Evolutionary conservation across 2,888 invertebrate species (phyloP), one percentile per base, ranked within the genome.

Genomic region (Salpingus planirostris): DNA sequence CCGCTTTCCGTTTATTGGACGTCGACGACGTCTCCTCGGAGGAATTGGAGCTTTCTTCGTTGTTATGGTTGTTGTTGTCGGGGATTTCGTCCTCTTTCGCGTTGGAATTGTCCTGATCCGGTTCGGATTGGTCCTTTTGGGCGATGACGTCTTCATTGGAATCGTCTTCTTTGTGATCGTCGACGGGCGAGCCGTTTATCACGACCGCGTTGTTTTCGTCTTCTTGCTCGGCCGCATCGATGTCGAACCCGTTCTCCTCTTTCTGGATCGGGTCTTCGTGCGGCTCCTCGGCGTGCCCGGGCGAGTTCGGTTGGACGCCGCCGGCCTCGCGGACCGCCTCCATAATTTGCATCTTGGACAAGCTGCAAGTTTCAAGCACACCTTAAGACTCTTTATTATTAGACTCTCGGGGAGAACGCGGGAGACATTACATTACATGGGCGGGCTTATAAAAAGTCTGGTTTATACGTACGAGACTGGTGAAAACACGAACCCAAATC

Each of bases 271-370:
- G n/a, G n/a, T n/a, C n/a, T n/a, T n/a, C n/a, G n/a, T n/a, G n/a
- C n/a, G n/a, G 47, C 38, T 61, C 57, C n/a, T 62, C 62, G 10
- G 63, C 64, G 35, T 65, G 64, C 1, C 64, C 64, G 5, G 65
- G 64, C 10, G 64, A 64, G 5, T 64, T 62, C 13, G 62, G 63
- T 37, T 60, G 59, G 4, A 55, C 55, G 24, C 61, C 62, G 40
- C 62, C 58, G 33, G 67, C 68, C 46, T 67, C 67, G 36, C 61
- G 57, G 6, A 68, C 69, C 44, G 67, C 67, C 40, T 74, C 74
- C 70, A 72, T 72, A 26, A 71, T 70, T 55, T 73, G 72, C 73
- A 74, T 74, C 57, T 70, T 74, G 64, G 70, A 72, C 47, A 72
- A 57, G 43, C 73, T 74, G 65, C 11, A 66, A n/a, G n/a, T n/a